Percentiles rank a stretch among this genome's conserved stretches.
phyloP scores from a whole-genome alignment of 2,113 vertebrate species.

The Ammodytes dubius region DNA sequence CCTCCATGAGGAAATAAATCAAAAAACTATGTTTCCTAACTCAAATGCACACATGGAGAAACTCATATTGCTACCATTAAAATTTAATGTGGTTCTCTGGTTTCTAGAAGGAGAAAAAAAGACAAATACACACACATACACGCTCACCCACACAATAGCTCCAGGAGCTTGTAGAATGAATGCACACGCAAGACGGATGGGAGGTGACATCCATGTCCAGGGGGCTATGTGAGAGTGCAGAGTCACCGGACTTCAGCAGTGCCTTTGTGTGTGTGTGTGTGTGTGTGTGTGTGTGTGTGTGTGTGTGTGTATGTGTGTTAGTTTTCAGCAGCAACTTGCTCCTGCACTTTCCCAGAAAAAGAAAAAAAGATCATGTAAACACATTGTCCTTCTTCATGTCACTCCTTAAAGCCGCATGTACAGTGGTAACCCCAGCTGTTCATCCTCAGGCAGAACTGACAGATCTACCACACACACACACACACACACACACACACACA shows the following conservation, averaged over 20 bases:
- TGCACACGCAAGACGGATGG: constrained; percentile 55
- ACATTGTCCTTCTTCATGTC: constrained; percentile 57
- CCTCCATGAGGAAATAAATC: neutral
- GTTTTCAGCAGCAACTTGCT: constrained; percentile 19
- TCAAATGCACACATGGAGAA: neutral
- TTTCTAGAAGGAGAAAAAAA: constrained; percentile 14
- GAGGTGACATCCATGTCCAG: constrained; percentile 42
- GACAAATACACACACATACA: too few species aligned
- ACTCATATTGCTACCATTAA: neutral
- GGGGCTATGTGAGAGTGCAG: constrained; percentile 29
- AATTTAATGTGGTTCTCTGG: constrained; percentile 7
- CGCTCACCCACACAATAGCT: neutral
- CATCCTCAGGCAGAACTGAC: constrained; percentile 10
- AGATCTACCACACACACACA: neutral
- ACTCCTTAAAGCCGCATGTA: constrained; percentile 13
- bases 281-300: constrained; percentile 5
- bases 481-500: too few species aligned
- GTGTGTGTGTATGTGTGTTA: constrained; percentile 4
- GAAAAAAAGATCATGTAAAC: constrained; percentile 47
- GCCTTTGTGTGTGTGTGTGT: neutral
- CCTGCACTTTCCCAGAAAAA: constrained; percentile 27
- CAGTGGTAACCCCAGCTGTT: constrained; percentile 20
- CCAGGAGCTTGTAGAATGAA: constrained; percentile 35
- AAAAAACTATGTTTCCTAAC: neutral
- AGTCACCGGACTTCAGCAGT: constrained; percentile 6